Percentiles rank a stretch among this genome's conserved stretches.
These are phyloP conservation scores for Leptatherina wallacei DNA, from an alignment of 2,797 vertebrate genomes.

Conservation along the genomic window DNA sequence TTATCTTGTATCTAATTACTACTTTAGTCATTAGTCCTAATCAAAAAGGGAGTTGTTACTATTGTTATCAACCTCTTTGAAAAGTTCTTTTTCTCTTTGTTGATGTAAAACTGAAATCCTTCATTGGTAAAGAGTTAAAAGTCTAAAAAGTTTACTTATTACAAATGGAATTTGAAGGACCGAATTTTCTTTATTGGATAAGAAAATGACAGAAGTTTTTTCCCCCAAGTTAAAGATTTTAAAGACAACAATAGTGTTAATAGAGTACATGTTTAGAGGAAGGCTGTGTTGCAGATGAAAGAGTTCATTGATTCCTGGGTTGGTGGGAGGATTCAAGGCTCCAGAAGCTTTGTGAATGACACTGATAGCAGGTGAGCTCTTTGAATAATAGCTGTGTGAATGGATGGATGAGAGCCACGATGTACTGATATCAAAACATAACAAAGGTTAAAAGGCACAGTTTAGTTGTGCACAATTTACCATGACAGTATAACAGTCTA, in stretches of 20 bases:
- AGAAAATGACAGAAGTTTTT: not conserved
- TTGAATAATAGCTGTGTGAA: not conserved
- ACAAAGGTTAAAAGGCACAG: not conserved
- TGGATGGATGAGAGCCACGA: not conserved
- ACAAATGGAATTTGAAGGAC: not conserved
- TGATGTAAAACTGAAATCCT: not conserved
- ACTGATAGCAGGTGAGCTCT: not conserved
- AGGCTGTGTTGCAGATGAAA: not conserved
- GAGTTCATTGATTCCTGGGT: not conserved
- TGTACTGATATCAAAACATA: not conserved
- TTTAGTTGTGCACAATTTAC: not conserved
- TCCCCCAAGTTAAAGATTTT: too few relatives aligned
- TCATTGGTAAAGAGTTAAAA: not conserved
- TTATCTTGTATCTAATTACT: constrained; percentile 35
- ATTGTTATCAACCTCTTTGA: constrained; percentile 14
- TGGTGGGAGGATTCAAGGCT: not conserved
- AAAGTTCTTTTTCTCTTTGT: constrained; percentile 14
- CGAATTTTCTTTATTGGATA: constrained; percentile 9
- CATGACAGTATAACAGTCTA: not conserved
- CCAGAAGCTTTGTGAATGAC: not conserved
- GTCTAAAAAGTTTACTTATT: constrained; percentile 11
- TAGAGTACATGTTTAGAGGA: too few relatives aligned
- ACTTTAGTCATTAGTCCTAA: constrained; percentile 36
- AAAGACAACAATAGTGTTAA: too few relatives aligned
- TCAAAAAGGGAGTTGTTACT: constrained; percentile 16